phyloP scores from a whole-genome alignment of 64 coral and sea anemone genomes.

The Actinia tenebrosa region DNA sequence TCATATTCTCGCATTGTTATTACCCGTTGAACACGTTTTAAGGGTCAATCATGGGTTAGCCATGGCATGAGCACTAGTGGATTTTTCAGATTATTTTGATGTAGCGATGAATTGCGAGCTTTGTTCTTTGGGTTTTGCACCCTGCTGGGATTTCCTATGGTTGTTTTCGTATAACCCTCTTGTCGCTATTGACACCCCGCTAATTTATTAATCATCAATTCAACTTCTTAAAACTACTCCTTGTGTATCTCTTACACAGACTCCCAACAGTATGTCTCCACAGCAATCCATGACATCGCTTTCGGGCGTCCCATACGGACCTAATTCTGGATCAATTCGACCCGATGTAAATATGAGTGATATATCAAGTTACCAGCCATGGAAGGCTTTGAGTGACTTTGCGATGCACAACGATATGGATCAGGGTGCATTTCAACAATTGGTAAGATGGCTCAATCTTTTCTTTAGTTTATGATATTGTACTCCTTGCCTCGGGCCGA shows the following conservation, averaged over 20 bases:
- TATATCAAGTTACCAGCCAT: constrained; percentile 86
- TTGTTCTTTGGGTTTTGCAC: neutral
- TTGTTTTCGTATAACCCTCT: neutral
- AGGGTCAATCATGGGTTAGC: constrained; percentile 8
- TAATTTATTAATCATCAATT: constrained; percentile 13
- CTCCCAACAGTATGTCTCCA: constrained; percentile 65
- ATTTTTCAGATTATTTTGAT: constrained; percentile 35
- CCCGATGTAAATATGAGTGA: constrained; percentile 75
- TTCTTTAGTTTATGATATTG: neutral
- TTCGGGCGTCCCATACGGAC: constrained; percentile 62
- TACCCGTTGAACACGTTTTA: neutral
- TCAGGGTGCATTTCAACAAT: constrained; percentile 89
- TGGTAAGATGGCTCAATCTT: constrained; percentile 64
- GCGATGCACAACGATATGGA: constrained; percentile 98
- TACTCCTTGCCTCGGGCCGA: neutral
- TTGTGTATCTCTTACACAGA: constrained; percentile 31
- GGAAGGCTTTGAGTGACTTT: constrained; percentile 97
- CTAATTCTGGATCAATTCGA: constrained; percentile 69
- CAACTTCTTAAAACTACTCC: neutral
- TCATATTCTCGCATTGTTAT: neutral
- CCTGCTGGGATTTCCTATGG: constrained; percentile 3
- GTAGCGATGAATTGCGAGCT: constrained; percentile 22
- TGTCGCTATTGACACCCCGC: neutral
- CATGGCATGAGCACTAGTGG: constrained; percentile 2
- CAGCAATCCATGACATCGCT: constrained; percentile 66